These are phyloP conservation scores for Centropus unirufus DNA, from an alignment of 2,113 vertebrate species.

Conservation along the genomic window DNA sequence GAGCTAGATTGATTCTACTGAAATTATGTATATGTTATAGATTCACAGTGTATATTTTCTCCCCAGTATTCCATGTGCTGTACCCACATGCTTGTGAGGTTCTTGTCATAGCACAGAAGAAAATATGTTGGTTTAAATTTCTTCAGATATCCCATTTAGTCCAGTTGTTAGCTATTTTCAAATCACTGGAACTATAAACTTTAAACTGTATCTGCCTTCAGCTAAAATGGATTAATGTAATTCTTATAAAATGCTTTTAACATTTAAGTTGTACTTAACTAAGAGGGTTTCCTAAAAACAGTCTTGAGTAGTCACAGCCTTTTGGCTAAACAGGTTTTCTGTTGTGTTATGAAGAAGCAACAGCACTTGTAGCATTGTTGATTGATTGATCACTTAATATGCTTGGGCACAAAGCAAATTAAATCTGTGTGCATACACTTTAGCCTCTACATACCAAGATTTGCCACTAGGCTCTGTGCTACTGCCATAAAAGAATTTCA, in stretches of 20 bases:
- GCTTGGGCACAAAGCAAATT: fast-evolving
- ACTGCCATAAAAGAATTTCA: background rate
- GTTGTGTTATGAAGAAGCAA: background rate
- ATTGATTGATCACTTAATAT: background rate
- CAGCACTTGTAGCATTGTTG: background rate
- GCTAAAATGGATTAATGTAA: background rate
- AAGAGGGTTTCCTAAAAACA: background rate
- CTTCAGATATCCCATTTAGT: background rate
- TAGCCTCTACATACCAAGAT: background rate
- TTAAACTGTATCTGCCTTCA: background rate
- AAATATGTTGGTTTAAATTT: background rate
- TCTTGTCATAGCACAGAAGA: background rate
- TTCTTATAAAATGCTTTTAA: background rate
- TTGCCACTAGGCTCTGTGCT: background rate
- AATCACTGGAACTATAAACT: background rate
- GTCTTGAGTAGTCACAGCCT: background rate
- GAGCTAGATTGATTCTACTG: background rate
- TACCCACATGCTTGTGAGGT: background rate
- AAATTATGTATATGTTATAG: background rate
- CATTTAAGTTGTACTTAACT: background rate
- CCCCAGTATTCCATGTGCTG: background rate
- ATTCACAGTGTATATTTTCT: background rate
- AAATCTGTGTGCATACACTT: background rate
- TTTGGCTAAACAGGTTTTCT: background rate
- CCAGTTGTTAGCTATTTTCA: background rate